These are phyloP conservation scores for Lepidothrix coronata DNA, from an alignment of 2,113 vertebrate species.

Conservation along the genomic window DNA sequence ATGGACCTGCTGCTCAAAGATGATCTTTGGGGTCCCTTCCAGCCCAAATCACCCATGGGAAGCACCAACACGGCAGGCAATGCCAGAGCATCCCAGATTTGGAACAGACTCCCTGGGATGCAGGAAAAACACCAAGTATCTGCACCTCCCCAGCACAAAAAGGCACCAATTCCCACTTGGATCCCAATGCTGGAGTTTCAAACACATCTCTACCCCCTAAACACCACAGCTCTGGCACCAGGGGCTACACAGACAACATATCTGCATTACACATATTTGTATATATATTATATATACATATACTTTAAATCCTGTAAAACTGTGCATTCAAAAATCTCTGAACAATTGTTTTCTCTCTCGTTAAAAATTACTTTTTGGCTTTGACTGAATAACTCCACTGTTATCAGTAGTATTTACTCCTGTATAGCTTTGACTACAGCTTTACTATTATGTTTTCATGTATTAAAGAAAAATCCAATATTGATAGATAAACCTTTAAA, in stretches of 20 bases:
- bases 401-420: not conserved
- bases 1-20: not conserved
- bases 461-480: not conserved
- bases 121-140: not conserved
- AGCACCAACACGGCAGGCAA: rapidly evolving
- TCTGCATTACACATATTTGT: not conserved
- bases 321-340: not conserved
- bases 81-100: not conserved
- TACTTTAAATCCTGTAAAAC: not conserved
- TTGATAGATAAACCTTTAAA: rapidly evolving
- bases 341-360: not conserved
- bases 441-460: not conserved
- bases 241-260: not conserved
- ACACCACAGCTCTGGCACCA: not conserved
- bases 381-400: not conserved
- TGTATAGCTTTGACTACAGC: not conserved
- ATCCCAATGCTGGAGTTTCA: not conserved
- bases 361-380: not conserved
- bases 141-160: not conserved
- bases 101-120: not conserved
- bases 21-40: not conserved
- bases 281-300: no score
- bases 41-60: not conserved
- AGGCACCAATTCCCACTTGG: not conserved
- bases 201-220: rapidly evolving